Evolutionary conservation across 2,888 invertebrate species (phyloP), one percentile per base, ranked within the genome.

Genomic region (Micropterix aruncella): DNA sequence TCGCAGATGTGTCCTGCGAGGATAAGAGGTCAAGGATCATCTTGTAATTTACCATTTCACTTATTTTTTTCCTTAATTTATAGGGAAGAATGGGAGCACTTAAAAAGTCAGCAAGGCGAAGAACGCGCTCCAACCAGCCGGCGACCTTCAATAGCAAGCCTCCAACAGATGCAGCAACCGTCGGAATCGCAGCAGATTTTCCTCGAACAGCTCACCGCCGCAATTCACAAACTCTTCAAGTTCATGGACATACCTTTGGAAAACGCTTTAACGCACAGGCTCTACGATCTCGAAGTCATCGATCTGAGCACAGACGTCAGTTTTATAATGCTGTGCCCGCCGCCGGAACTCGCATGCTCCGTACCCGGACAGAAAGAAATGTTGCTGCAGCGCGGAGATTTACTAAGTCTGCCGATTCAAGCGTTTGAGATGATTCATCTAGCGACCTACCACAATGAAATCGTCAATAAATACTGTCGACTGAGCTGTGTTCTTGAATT

Each of bases 21-120:
- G n/a, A n/a, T n/a, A n/a, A n/a, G n/a, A n/a, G n/a, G n/a, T n/a
- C n/a, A n/a, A n/a, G n/a, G n/a, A n/a, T n/a, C n/a, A n/a, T n/a
- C n/a, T n/a, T n/a, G n/a, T n/a, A n/a, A n/a, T 19, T 45, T 37
- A 44, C 38, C 12, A 16, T 19, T 36, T 19, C 12, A n/a, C 5
- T 12, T 16, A 17, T 36, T n/a, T n/a, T n/a, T n/a, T n/a, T n/a
- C n/a, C n/a, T n/a, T n/a, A n/a, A n/a, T n/a, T 73, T 73, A 41
- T 69, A 91, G 90, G 18, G 96, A 96, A 60, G 97, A 97, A 65
- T 97, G 96, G 96, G 84, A 89, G 52, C 88, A 90, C 61, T 68
- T 96, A 12, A 85, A 83, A 56, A 77, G 73, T 16, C 68, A 71
- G 38, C 74, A 74, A 50, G 68, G 66, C 16, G 62, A 61, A 54